These are phyloP conservation scores for Parnassius orleans DNA, from an alignment of 2,888 invertebrate species.

Conservation along the genomic window DNA sequence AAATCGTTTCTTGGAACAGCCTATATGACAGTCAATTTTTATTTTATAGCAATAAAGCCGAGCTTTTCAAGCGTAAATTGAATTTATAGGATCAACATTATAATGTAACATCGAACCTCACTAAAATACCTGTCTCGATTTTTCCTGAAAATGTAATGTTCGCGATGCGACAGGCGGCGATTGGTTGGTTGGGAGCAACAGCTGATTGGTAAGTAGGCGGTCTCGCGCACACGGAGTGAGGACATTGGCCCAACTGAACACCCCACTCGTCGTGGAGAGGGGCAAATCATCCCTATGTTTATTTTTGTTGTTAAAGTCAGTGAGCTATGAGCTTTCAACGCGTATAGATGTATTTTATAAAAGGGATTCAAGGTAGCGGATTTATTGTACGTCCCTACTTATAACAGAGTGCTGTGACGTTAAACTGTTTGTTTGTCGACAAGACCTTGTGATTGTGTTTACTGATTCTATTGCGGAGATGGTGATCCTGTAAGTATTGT, in stretches of 20 bases:
- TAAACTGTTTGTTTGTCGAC: slow-evolving; percentile 45
- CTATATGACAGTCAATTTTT: no score
- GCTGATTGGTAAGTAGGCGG: slow-evolving; percentile 49
- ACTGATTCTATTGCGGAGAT: slow-evolving; percentile 57
- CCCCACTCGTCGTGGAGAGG: slow-evolving; percentile 53
- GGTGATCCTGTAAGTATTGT: slow-evolving; percentile 74
- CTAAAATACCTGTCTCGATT: slow-evolving; percentile 51
- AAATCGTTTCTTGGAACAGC: no score
- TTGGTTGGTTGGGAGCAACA: slow-evolving; percentile 45
- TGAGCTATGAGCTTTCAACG: slow-evolving; percentile 66
- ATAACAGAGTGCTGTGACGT: slow-evolving; percentile 33
- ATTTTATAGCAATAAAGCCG: no score
- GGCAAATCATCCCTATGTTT: slow-evolving; percentile 74
- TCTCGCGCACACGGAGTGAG: slow-evolving; percentile 33
- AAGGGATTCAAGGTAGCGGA: slow-evolving; percentile 13
- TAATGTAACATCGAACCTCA: slow-evolving; percentile 38
- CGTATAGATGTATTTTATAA: slow-evolving; percentile 46
- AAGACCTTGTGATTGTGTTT: slow-evolving; percentile 52
- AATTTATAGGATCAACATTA: background rate
- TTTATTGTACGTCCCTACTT: slow-evolving; percentile 27
- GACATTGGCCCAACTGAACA: slow-evolving; percentile 48
- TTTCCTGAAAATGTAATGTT: slow-evolving; percentile 59
- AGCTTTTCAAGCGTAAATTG: background rate
- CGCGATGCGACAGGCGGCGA: slow-evolving; percentile 42
- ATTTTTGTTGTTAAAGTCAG: slow-evolving; percentile 75